Base-by-base conservation (phyloP, 2,113 vertebrate species). In the Lates calcarifer region DNA sequence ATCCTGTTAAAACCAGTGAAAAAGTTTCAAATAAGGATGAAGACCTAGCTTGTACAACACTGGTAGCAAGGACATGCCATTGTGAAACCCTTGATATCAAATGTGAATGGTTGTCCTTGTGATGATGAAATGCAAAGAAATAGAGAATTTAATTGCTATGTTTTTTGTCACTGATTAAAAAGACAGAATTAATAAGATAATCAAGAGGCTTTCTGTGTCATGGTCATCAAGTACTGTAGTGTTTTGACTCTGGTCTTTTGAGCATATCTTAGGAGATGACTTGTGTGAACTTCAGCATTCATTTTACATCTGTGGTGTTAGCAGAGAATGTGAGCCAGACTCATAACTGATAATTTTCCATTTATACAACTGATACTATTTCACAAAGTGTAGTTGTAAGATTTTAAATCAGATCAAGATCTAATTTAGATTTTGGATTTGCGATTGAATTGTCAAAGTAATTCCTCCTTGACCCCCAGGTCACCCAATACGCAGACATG, bases 41-140 rank as follows among this genome's bases (percentile, higher is more conserved):
- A 57, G 29, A 69, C 14, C 9, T 37, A 31, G 58, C n/a, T 33
- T 64, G 56, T 58, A 9, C 18, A 39, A 24, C 26, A 20, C 15
- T 14, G 17, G 10, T 3, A 58, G 17, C 22, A 31, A 67, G 31
- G 29, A 41, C 60, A 20, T 55, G 18, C 8, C 28, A 26, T 35
- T 56, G 9, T 58, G 18, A 9, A 66, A 41, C 12, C 11, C 7
- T 67, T 45, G 28, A 20, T 62, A 29, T 51, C 33, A 37, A 20
- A 58, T n/a, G 22, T 58, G 26, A 74, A 47, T 71, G n/a, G 33
- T 5, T 63, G 53, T 61, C 47, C 29, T 63, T 64, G 5, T 39
- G 14, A 57, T 9, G 56, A 15, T 28, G 31, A 71, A 45, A 70
- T 71, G 12, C 28, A 70, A 68, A 51, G 41, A 63, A 45, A 2